A percentile compares a stretch with the other conserved stretches of the same genome.
Evolutionary conservation across 2,888 invertebrate genomes (phyloP).

Genomic region (Oithona nana): DNA sequence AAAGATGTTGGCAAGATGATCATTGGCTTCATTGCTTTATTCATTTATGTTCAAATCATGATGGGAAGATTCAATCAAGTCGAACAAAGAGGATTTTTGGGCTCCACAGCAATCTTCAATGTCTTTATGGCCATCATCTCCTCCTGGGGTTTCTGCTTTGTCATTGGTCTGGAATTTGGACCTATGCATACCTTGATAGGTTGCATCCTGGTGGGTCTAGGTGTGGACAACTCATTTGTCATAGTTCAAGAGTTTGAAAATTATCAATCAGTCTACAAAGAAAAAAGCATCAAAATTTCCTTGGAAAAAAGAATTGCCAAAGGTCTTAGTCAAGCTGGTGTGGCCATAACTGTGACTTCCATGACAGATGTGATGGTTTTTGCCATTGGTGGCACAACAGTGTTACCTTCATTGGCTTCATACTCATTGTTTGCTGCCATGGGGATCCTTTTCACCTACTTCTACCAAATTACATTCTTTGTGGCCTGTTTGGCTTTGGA

Average conservation of each 20-base stretch:
- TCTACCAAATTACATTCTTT: conserved; percentile 60
- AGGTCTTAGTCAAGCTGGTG: conserved; percentile 57
- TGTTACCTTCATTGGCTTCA: conserved; percentile 55
- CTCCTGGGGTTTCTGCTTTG: conserved; percentile 49
- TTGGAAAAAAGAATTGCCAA: conserved; percentile 45
- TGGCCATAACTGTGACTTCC: conserved; percentile 63
- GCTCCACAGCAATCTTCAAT: conserved; percentile 35
- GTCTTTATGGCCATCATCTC: conserved; percentile 52
- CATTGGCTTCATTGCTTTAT: conserved; percentile 47
- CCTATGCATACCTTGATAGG: conserved; percentile 63
- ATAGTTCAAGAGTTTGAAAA: conserved; percentile 59
- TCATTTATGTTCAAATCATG: conserved; percentile 49
- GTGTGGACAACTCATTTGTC: conserved; percentile 67
- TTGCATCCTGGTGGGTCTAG: conserved; percentile 56
- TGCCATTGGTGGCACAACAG: conserved; percentile 54
- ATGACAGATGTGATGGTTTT: conserved; percentile 62
- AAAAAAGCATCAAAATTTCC: conserved; percentile 24
- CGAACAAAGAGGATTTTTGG: conserved; percentile 43
- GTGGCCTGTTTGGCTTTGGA: conserved; percentile 55
- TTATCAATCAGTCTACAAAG: conserved; percentile 8
- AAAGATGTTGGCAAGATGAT: conserved; percentile 48
- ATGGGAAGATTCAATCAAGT: conserved; percentile 53
- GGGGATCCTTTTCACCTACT: conserved; percentile 52
- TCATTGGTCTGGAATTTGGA: conserved; percentile 49
- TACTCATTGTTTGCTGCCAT: conserved; percentile 62